phyloP scores from a whole-genome alignment of 2,113 vertebrate species.

The Macrotis lagotis region DNA sequence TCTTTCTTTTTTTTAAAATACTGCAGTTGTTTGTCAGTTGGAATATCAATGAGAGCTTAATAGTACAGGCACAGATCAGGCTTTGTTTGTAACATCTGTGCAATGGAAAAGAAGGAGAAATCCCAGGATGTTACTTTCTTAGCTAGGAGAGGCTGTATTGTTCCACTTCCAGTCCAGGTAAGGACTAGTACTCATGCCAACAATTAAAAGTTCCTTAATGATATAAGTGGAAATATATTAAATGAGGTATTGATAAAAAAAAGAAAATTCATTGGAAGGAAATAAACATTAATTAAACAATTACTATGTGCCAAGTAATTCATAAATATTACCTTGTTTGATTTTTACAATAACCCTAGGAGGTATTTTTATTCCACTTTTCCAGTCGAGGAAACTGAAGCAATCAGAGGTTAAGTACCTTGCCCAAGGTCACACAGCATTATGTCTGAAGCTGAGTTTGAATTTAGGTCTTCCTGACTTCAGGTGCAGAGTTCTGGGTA shows the following conservation, averaged over 20 bases:
- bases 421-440: neutral
- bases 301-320: neutral
- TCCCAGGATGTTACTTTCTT: neutral
- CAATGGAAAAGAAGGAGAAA: constrained; percentile 49
- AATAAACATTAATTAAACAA: neutral
- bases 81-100: constrained; percentile 81
- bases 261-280: neutral
- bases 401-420: neutral
- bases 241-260: neutral
- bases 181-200: neutral
- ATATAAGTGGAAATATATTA: neutral
- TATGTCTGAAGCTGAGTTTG: neutral
- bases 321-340: neutral
- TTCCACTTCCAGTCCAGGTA: neutral
- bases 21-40: constrained; percentile 23
- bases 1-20: too few species aligned
- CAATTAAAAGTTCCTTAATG: neutral
- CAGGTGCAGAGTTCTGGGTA: neutral
- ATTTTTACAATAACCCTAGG: neutral
- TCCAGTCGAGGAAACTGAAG: neutral
- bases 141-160: neutral
- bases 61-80: constrained; percentile 65
- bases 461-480: neutral
- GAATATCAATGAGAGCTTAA: constrained; percentile 28
- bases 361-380: neutral